phyloP scores from a whole-genome alignment of 2,113 vertebrate species.

The Zosterops hypoxanthus region DNA sequence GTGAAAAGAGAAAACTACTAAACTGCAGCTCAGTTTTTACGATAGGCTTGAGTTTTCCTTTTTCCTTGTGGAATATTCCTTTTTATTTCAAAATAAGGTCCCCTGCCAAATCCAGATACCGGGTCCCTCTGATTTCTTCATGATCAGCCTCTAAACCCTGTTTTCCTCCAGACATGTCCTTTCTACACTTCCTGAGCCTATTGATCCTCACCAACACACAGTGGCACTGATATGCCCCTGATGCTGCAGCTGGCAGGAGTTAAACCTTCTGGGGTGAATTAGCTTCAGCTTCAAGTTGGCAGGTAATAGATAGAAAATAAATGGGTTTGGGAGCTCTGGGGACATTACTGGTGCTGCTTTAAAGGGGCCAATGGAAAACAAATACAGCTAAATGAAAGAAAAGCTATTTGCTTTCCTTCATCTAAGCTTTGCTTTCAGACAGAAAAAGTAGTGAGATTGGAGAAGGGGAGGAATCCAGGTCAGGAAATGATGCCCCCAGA shows the following conservation, averaged over 20 bases:
- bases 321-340: conserved; percentile 48
- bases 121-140: not conserved
- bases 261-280: conserved; percentile 57
- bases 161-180: not conserved
- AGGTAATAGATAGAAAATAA: conserved; percentile 58
- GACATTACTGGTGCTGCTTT: not conserved
- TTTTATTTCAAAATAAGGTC: not conserved
- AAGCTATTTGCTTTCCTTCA: conserved; percentile 41
- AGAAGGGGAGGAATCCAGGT: conserved; percentile 21
- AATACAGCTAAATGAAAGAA: conserved; percentile 45
- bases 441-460: not conserved
- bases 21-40: not conserved
- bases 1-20: not conserved
- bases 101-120: not conserved
- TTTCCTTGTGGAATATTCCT: not conserved
- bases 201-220: conserved; percentile 5
- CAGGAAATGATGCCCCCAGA: conserved; percentile 9
- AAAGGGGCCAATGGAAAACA: conserved; percentile 15
- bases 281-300: conserved; percentile 3
- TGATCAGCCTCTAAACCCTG: not conserved
- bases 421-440: conserved; percentile 23
- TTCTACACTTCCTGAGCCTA: not conserved
- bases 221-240: not conserved
- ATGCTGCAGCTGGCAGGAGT: not conserved
- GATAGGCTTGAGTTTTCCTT: not conserved